Evolutionary conservation across 2,797 vertebrate species (phyloP), one percentile per base, ranked within the genome.

Genomic region (Eidolon dupreanum): DNA sequence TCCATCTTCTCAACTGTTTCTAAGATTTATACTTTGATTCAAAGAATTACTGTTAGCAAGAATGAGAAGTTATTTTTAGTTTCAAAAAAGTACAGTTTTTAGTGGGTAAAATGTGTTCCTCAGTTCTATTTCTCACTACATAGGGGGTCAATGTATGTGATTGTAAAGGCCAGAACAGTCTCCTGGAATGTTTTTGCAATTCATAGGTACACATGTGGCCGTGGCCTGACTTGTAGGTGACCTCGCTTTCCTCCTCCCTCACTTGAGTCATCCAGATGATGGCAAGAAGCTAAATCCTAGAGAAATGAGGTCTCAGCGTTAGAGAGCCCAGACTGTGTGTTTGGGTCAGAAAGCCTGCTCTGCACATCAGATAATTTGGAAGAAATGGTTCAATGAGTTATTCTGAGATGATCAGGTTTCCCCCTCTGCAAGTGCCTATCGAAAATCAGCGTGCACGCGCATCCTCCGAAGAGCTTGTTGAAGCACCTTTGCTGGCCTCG

Each of bases 1-100:
- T 93, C 96, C 31, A 90, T 66, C 66, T 84, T 90, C 95, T 94
- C 91, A 46, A 7, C 89, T 41, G 5, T 59, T 82, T 97, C 65
- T 88, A 43, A 93, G 84, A 90, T 94, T 94, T 96, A 93, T 89
- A 57, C 79, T 92, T 79, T 73, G 28, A 73, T 87, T 95, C 71
- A 73, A 93, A 84, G 91, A 87, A 94, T 95, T 78, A 63, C 49
- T 84, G 20, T 94, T 84, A 43, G 38, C 26, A 65, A 86, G 79
- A 88, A 55, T 81, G 59, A 82, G 75, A 94, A 87, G 66, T 88
- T 94, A 73, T 78, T 92, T 95, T 96, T 92, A 82, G 79, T 36
- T 51, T 85, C 22, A 41, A 88, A 94, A 92, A 90, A 49, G 55
- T 75, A 51, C 28, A 55, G 46, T 68, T 95, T 68, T 75, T 71